Conservation (phyloP, 2,797 vertebrate species). For the Avahi laniger region DNA sequence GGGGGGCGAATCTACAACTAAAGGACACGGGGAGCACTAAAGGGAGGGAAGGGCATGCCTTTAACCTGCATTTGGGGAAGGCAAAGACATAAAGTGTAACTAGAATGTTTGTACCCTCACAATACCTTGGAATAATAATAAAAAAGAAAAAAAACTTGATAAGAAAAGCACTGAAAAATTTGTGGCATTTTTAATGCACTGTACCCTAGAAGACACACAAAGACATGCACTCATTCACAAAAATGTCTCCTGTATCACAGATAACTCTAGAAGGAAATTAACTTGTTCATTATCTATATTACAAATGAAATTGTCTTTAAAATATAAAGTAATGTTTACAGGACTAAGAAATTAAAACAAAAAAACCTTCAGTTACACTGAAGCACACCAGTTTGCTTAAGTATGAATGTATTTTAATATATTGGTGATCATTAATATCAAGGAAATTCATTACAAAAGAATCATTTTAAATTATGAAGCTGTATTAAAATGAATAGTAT, state of each 20-base stretch:
- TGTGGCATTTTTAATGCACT: background rate
- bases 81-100: no score
- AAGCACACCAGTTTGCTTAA: background rate
- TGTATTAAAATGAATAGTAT: background rate
- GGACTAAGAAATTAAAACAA: conserved; percentile 30
- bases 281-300: background rate
- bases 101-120: no score
- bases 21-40: no score
- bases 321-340: background rate
- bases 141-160: no score
- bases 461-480: background rate
- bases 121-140: no score
- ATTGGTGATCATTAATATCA: background rate
- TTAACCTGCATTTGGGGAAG: no score
- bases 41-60: no score
- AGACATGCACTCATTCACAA: background rate
- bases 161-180: background rate
- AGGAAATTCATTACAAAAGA: background rate
- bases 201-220: background rate
- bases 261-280: background rate
- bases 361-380: background rate
- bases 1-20: no score
- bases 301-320: background rate
- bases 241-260: background rate
- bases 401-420: background rate